These are phyloP conservation scores for Chaetogeoica ovagalla DNA, from an alignment of 2,888 invertebrate species.

Conservation along the genomic window DNA sequence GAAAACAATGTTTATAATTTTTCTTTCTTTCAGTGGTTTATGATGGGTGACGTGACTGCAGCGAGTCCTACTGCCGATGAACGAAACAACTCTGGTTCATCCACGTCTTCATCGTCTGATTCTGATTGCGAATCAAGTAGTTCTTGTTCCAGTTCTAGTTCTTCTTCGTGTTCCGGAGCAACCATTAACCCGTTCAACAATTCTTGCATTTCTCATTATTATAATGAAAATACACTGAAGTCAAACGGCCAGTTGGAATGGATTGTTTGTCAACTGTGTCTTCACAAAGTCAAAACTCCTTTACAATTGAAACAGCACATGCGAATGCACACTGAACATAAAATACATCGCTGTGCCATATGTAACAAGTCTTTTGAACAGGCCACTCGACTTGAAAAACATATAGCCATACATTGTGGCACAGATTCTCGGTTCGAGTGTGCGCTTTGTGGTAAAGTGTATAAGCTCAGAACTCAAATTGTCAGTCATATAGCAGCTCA, in stretches of 20 bases:
- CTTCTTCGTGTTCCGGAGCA: conserved; percentile 27
- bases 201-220: neutral
- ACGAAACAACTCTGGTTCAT: conserved; percentile 40
- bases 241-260: conserved; percentile 37
- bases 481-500: conserved; percentile 55
- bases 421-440: conserved; percentile 53
- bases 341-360: conserved; percentile 54
- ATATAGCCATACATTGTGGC: conserved; percentile 54
- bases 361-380: conserved; percentile 54
- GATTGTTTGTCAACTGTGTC: conserved; percentile 42
- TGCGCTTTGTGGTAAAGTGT: conserved; percentile 54
- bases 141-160: conserved; percentile 48
- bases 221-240: neutral
- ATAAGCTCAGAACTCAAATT: conserved; percentile 54
- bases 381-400: conserved; percentile 54
- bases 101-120: conserved; percentile 47
- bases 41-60: conserved; percentile 47
- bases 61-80: conserved; percentile 39
- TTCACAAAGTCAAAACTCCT: conserved; percentile 44
- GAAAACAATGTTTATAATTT: neutral
- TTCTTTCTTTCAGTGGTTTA: conserved; percentile 1
- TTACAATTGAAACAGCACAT: conserved; percentile 54
- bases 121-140: conserved; percentile 49
- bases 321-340: conserved; percentile 53
- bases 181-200: conserved; percentile 2